Percentiles rank a stretch among this genome's conserved stretches.
phyloP scores from a whole-genome alignment of 2,888 invertebrate species.

The Drosophila pegasa region DNA sequence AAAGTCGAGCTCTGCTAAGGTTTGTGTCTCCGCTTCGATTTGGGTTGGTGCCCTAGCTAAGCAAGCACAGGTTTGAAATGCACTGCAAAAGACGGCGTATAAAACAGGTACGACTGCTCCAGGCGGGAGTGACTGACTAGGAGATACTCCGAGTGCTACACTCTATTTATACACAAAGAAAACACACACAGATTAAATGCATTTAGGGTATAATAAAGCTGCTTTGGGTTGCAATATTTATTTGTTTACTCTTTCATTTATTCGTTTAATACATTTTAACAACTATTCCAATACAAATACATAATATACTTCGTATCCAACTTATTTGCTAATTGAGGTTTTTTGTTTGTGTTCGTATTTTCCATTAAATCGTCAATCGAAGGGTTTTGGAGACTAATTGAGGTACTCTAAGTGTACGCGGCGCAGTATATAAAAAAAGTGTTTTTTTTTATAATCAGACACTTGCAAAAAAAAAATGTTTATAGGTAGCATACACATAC shows the following conservation, averaged over 20 bases:
- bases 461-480: constrained; percentile 33
- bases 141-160: background rate
- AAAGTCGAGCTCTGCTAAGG: background rate
- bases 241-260: constrained; percentile 14
- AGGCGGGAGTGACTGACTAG: background rate
- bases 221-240: constrained; percentile 1
- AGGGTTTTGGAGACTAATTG: constrained; percentile 48
- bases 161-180: background rate
- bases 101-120: background rate
- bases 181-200: too few species aligned
- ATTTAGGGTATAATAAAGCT: background rate
- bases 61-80: constrained; percentile 15
- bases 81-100: background rate
- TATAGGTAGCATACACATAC: constrained; percentile 11
- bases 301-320: constrained; percentile 34
- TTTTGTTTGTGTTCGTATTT: background rate
- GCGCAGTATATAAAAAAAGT: constrained; percentile 41
- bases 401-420: constrained; percentile 72
- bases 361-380: constrained; percentile 8
- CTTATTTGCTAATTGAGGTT: constrained; percentile 70
- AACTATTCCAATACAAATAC: constrained; percentile 47
- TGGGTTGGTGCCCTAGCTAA: constrained; percentile 13
- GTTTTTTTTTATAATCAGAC: constrained; percentile 28
- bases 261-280: constrained; percentile 35
- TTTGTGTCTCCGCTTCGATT: constrained; percentile 12